Base-by-base conservation (phyloP, 2,888 invertebrate genomes). In the Mythimna loreyi region DNA sequence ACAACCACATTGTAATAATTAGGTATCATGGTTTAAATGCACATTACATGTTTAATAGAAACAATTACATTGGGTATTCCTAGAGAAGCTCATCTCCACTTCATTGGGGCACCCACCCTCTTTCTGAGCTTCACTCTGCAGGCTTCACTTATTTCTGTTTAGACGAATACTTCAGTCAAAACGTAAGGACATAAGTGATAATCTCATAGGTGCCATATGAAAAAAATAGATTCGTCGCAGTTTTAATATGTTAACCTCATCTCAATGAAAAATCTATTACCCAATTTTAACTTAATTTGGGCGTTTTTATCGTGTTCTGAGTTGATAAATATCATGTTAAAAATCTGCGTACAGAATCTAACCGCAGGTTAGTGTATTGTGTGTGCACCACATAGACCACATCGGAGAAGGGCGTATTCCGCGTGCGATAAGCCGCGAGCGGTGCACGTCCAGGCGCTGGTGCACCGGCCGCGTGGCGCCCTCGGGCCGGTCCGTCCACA, bases 331-430 rank as follows among this genome's bases (percentile, higher is more conserved):
- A 25, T 45, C 49, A 49, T 28, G 23, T 23, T 21, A 11, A 19
- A 8, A 53, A 45, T 21, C 19, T 59, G n/a, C 40, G 1, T n/a
- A 30, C 19, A n/a, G 23, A 49, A 28, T 62, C 25, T 80, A 83
- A n/a, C 69, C 96, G 90, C 97, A 97, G 89, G 97, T 96, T 59
- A 96, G 96, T 11, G 97, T 97, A 88, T 98, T 97, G 80, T 97
- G 97, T 55, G 96, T 96, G 86, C 97, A 98, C 97, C 97, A 98
- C 83, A 96, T 94, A 0, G 97, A 97, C 97, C 97, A 97, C 85
- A 98, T 90, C 0, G 97, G 97, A 78, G 97, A 97, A 0, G 97
- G 96, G 64, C 94, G 92, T 11, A 97, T 87, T 8, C 97, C 97
- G 23, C 97, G 94, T 40, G 92, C 91, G 11, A 96, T 90, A 43